A percentile compares a stretch with the other conserved stretches of the same genome.
Conservation (phyloP, 2,797 vertebrate genomes). For the Petrocephalus sullivani region DNA sequence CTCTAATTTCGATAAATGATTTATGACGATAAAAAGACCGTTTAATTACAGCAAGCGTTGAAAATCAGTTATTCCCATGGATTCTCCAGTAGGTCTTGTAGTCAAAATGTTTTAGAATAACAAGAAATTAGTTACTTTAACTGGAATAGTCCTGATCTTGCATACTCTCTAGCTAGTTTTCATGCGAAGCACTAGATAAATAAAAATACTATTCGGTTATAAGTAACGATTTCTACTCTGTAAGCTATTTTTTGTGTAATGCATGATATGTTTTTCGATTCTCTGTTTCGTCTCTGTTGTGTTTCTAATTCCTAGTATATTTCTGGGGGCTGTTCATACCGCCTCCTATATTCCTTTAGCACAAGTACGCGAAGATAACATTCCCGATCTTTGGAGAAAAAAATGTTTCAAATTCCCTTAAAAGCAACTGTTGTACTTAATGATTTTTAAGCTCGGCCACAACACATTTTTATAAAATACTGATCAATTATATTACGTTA, state of each 20-base stretch:
- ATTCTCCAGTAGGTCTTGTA: background rate
- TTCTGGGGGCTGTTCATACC: background rate
- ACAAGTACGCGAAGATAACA: background rate
- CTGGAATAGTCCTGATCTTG: background rate
- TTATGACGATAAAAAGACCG: background rate
- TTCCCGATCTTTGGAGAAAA: background rate
- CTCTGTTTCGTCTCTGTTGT: background rate
- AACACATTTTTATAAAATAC: background rate
- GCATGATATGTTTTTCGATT: background rate
- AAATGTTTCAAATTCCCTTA: background rate
- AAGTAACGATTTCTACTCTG: background rate
- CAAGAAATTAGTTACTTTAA: background rate
- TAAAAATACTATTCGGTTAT: background rate
- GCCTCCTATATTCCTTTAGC: background rate
- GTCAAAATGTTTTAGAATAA: background rate
- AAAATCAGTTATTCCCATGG: background rate
- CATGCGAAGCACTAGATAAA: background rate
- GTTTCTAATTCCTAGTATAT: background rate
- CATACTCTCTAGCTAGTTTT: background rate
- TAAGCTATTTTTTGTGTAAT: background rate
- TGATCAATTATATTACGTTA: background rate
- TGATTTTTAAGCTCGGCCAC: background rate
- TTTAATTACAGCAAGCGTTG: background rate
- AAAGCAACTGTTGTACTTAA: background rate
- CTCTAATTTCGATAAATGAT: background rate